phyloP scores from a whole-genome alignment of 2,113 vertebrate species.

The Plecotus auritus region DNA sequence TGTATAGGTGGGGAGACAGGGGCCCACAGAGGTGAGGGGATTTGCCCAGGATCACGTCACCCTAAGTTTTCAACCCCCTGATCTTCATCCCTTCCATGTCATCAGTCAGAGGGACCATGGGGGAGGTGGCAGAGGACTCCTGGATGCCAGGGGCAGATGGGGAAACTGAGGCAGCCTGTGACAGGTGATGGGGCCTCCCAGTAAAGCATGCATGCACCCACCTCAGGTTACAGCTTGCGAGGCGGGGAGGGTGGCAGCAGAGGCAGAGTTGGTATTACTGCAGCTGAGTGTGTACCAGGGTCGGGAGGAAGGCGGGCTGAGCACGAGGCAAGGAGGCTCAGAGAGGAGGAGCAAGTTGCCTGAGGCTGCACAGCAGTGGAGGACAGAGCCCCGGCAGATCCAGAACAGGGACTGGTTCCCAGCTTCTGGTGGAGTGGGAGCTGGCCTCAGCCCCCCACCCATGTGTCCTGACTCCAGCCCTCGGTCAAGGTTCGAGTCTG shows the following conservation, averaged over 20 bases:
- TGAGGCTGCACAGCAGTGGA: not conserved
- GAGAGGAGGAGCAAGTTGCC: not conserved
- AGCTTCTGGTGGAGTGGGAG: not conserved
- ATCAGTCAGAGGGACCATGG: not conserved
- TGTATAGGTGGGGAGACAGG: not conserved
- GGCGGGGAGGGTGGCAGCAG: accelerated
- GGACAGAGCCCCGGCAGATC: not conserved
- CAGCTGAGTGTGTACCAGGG: not conserved
- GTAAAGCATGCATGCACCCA: not conserved
- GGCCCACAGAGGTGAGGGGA: not conserved
- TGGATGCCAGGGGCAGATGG: not conserved
- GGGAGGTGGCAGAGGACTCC: not conserved
- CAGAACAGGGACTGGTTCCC: not conserved
- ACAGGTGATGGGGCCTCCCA: not conserved
- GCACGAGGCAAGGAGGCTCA: not conserved
- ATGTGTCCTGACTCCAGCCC: not conserved
- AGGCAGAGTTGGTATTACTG: not conserved
- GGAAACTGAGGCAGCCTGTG: not conserved
- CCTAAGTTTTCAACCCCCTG: not conserved
- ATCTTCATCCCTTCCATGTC: not conserved
- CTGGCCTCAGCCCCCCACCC: not conserved
- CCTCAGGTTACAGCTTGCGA: not conserved
- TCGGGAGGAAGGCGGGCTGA: not conserved
- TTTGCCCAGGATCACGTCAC: conserved; percentile 19
- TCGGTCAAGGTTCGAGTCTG: accelerated